Conservation (phyloP, 1,140 invertebrate species). For the Drosophila bocki region DNA sequence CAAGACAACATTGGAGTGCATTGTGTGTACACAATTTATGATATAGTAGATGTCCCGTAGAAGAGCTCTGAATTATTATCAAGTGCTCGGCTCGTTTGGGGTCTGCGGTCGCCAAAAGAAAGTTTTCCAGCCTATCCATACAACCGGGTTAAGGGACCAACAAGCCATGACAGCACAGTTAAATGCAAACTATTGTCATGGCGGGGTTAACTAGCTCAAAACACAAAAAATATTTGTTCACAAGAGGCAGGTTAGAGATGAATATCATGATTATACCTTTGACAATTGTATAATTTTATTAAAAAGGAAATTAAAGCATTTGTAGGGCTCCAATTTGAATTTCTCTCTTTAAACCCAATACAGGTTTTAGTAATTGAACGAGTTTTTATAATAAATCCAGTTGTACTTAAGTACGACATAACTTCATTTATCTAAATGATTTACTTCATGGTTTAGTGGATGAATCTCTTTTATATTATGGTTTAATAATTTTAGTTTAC, state of each 20-base stretch:
- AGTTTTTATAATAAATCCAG: neutral
- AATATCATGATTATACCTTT: neutral
- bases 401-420: neutral
- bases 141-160: conserved; percentile 47
- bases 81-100: conserved; percentile 12
- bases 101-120: conserved; percentile 29
- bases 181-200: conserved; percentile 38
- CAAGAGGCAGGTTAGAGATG: neutral
- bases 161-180: conserved; percentile 47
- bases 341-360: neutral
- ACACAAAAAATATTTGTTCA: conserved; percentile 14
- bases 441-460: neutral
- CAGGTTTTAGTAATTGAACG: neutral
- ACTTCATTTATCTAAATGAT: neutral
- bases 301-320: neutral
- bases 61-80: conserved; percentile 44
- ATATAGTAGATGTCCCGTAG: conserved; percentile 18
- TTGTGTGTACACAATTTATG: conserved; percentile 42
- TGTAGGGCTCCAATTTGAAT: neutral
- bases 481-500: neutral
- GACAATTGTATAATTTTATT: conserved; percentile 5
- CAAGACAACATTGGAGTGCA: conserved; percentile 44
- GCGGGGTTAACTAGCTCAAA: conserved; percentile 31
- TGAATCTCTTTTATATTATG: neutral
- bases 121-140: conserved; percentile 19